Evolutionary conservation across 2,797 vertebrate genomes (phyloP).

Genomic region (Mycteria americana): DNA sequence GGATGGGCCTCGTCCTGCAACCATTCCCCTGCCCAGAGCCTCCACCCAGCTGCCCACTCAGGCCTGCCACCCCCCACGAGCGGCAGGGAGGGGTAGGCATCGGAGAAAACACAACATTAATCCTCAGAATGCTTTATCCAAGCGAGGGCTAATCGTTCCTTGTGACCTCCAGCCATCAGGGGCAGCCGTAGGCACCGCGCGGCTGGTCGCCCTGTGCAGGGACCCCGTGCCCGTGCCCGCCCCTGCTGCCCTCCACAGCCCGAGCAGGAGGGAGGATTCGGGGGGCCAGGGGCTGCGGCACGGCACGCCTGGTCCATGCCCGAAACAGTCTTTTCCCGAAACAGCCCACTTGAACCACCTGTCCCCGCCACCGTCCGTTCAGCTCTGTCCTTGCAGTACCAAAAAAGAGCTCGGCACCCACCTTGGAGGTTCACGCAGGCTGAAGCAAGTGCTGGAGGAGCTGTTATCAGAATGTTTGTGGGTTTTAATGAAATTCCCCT

Average conservation of each 20-base stretch:
- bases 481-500: not conserved
- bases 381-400: not conserved
- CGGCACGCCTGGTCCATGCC: rapidly evolving
- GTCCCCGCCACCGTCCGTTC: not conserved
- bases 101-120: not conserved
- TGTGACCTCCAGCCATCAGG: not conserved
- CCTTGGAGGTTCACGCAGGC: not conserved
- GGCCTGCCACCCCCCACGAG: too few species aligned
- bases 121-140: not conserved
- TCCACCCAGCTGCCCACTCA: not conserved
- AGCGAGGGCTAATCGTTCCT: not conserved
- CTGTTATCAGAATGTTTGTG: not conserved
- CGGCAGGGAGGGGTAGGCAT: not conserved
- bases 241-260: not conserved
- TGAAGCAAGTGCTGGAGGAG: not conserved
- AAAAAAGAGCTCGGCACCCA: not conserved
- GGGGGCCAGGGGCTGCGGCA: not conserved
- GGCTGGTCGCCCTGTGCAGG: not conserved
- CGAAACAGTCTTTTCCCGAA: not conserved
- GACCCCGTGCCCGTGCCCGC: rapidly evolving
- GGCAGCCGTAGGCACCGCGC: not conserved
- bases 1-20: not conserved
- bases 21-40: not conserved
- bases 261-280: not conserved
- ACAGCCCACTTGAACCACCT: not conserved